These are phyloP conservation scores for Cactoblastis cactorum DNA, from an alignment of 2,888 invertebrate species.

Conservation along the genomic window DNA sequence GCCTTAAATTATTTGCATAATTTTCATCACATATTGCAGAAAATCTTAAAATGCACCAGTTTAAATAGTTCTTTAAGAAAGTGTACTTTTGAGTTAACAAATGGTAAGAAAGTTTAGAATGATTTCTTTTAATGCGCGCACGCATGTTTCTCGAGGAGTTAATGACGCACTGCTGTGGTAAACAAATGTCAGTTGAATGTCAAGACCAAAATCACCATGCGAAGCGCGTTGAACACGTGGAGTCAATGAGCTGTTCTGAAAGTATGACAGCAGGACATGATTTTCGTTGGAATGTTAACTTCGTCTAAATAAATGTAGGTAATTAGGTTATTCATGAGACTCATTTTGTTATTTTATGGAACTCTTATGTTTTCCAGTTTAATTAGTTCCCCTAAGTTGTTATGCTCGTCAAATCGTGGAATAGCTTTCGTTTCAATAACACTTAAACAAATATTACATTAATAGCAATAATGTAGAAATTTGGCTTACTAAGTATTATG, in stretches of 20 bases:
- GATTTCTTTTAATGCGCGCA: neutral
- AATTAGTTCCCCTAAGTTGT: too few species aligned
- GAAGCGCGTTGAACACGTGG: slow-evolving; percentile 25
- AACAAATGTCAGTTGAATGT: slow-evolving; percentile 11
- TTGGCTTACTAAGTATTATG: too few species aligned
- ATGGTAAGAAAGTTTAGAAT: neutral
- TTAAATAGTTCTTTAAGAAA: neutral
- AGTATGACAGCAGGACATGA: slow-evolving; percentile 32
- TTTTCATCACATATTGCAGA: neutral
- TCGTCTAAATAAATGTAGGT: slow-evolving; percentile 11
- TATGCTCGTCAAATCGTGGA: too few species aligned
- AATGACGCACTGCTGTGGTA: slow-evolving; percentile 26
- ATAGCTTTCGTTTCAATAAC: too few species aligned
- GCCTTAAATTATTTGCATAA: slow-evolving; percentile 10
- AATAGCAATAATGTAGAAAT: too few species aligned
- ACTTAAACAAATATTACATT: too few species aligned
- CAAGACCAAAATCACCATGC: slow-evolving; percentile 23
- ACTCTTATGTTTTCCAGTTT: neutral
- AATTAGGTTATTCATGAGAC: neutral
- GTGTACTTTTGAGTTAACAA: neutral
- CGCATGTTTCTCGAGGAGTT: slow-evolving; percentile 19
- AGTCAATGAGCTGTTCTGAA: slow-evolving; percentile 15
- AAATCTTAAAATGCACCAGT: neutral
- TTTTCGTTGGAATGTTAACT: slow-evolving; percentile 6
- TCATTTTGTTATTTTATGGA: neutral